Conservation (phyloP, 2,113 vertebrate genomes). For the Camelus bactrianus region DNA sequence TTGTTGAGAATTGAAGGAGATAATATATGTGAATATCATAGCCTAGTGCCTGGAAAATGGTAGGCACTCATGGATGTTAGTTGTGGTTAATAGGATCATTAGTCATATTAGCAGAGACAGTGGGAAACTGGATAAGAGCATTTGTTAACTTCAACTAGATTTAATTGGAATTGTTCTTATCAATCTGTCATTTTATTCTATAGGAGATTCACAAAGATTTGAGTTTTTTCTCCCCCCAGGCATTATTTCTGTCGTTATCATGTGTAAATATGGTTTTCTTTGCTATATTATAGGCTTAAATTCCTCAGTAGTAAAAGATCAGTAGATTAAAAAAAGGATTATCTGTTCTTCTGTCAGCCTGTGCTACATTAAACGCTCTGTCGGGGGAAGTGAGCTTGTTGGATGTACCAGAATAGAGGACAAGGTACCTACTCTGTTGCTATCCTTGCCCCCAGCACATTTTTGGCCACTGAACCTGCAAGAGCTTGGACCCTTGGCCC, state of each 20-base stretch:
- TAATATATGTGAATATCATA: not conserved
- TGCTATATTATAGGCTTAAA: slow-evolving; percentile 10
- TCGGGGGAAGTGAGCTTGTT: not conserved
- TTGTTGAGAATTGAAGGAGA: not conserved
- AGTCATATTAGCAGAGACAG: not conserved
- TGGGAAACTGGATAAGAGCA: not conserved
- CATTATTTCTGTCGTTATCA: slow-evolving; percentile 5
- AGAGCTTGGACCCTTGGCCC: not conserved
- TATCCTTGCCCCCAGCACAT: not conserved
- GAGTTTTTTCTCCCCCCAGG: not conserved
- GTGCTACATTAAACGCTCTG: not conserved
- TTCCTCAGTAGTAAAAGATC: not conserved
- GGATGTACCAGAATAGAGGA: not conserved
- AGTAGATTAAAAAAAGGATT: not conserved
- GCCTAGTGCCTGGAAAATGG: not conserved
- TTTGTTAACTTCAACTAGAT: not conserved
- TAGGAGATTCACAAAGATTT: not conserved
- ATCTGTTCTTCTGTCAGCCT: not conserved
- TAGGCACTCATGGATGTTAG: not conserved
- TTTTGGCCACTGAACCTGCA: not conserved
- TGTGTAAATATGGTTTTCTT: slow-evolving; percentile 10
- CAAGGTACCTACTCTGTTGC: not conserved
- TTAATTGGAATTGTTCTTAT: not conserved
- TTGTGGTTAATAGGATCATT: not conserved
- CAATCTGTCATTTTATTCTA: not conserved